Evolutionary conservation across 2,113 vertebrate species (phyloP), one percentile per base, ranked within the genome.

Genomic region (Ancistrus triradiatus): DNA sequence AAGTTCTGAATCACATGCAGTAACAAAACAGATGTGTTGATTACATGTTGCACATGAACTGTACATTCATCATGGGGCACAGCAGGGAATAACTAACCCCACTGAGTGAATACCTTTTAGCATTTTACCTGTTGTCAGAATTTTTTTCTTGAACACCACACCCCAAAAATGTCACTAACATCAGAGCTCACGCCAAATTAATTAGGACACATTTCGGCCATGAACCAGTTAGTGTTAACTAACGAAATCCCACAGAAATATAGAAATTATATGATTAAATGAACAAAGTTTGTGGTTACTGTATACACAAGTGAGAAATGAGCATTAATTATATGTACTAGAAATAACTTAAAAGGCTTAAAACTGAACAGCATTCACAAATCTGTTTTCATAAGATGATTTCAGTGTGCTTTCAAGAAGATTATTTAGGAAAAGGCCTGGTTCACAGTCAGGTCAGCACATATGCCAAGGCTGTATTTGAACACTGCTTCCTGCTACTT

Each of bases 1-100:
- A n/a, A 14, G 38, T 42, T n/a, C n/a, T 6, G 38, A 42, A 42
- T 58, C 3, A 22, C 35, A 40, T 57, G 53, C 53, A 40, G 37
- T 38, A 47, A 57, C 15, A 57, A 15, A 52, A 52, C n/a, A 25
- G 4, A 14, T 22, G 21, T 4, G 6, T 14, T 22, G 2, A 42
- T 27, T 42, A 24, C 10, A 43, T 7, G 33, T 57, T 14, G 2
- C 10, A 6, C 22, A 15, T 10, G 42, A 58, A 4, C 51, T 43
- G 22, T 38, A 58, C 33, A 58, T 42, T 22, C 17, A 43, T 42
- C 21, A 40, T 3, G 17, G 25, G 7, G 21, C 3, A 14, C 2
- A 15, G 13, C 8, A 17, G n/a, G 31, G 11, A 49, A 49, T 61
- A 25, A 60, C 19, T 25, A 24, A n/a, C 35, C 33, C 11, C 13